Base-by-base conservation (phyloP, 1,140 invertebrate genomes). In the Lasaia peninsularis region DNA sequence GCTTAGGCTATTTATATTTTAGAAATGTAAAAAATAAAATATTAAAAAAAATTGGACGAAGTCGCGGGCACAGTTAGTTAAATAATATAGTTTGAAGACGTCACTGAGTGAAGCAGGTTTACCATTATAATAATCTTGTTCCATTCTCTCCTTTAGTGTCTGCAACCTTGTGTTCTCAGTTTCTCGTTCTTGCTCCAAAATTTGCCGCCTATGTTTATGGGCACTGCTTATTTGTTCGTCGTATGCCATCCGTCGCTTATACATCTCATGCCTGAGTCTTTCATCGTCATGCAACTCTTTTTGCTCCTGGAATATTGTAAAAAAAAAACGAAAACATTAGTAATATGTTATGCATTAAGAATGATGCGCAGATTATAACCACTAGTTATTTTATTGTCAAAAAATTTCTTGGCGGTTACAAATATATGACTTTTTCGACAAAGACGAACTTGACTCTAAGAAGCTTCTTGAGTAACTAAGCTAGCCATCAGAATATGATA, bases 201-300 rank as follows among this genome's bases (percentile, higher is more conserved):
- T 20, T 44, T 83, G 69, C 31, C 65, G 56, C 64, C 75, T 70
- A 54, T 75, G 73, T 69, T 64, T 76, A 50, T 79, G 77, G 5
- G 82, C 80, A 44, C 73, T 86, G 2, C 74, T 63, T 65, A 88
- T 86, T 58, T 88, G 85, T 57, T 81, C 71, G 32, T 85, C 81
- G 24, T 88, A 88, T 5, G 71, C 67, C 52, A 57, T 62, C 40
- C 81, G 61, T 12, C 80, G 70, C 51, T 86, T 75, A 10, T 65
- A 21, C 71, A 85, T 86, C 56, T 85, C 80, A 55, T 69, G 59
- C 14, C 75, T 69, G 21, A 68, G 50, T 60, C 53, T 77, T 34
- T 75, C 40, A 49, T 54, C 63, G 54, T 73, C 57, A 51, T 51
- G 44, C 33, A 59, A 57, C 65, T 85, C 85, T 50, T 58, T 61